phyloP scores from a whole-genome alignment of 1,140 invertebrate genomes.

The Protaetia brevitarsis region DNA sequence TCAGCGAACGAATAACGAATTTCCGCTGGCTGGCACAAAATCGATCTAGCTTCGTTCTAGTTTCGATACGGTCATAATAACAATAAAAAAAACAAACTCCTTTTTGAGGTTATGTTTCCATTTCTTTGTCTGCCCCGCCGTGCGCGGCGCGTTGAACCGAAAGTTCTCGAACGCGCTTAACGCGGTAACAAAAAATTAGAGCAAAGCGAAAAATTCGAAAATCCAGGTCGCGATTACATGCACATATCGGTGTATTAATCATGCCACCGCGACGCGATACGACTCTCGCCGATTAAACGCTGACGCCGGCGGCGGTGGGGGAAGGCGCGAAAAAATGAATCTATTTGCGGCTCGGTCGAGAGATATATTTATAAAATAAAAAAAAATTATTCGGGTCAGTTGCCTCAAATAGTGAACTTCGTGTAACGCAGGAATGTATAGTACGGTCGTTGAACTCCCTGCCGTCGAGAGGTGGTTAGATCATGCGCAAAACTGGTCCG shows the following conservation, averaged over 20 bases:
- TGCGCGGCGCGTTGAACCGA: background rate
- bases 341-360: constrained; percentile 27
- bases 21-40: too few species aligned
- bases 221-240: constrained; percentile 7
- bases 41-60: background rate
- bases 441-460: constrained; percentile 33
- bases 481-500: constrained; percentile 34
- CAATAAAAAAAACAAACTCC: background rate
- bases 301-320: background rate
- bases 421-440: constrained; percentile 30
- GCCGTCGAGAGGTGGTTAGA: constrained; percentile 24
- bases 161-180: background rate
- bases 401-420: constrained; percentile 37
- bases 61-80: background rate
- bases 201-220: background rate
- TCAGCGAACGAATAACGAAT: too few species aligned
- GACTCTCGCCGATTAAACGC: too few species aligned
- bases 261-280: too few species aligned
- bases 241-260: too few species aligned
- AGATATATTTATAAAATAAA: constrained; percentile 24
- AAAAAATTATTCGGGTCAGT: constrained; percentile 32
- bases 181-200: background rate
- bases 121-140: background rate
- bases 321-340: constrained; percentile 19
- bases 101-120: constrained; percentile 11